These are phyloP conservation scores for Homalodisca vitripennis DNA, from an alignment of 1,140 invertebrate genomes.

Conservation along the genomic window DNA sequence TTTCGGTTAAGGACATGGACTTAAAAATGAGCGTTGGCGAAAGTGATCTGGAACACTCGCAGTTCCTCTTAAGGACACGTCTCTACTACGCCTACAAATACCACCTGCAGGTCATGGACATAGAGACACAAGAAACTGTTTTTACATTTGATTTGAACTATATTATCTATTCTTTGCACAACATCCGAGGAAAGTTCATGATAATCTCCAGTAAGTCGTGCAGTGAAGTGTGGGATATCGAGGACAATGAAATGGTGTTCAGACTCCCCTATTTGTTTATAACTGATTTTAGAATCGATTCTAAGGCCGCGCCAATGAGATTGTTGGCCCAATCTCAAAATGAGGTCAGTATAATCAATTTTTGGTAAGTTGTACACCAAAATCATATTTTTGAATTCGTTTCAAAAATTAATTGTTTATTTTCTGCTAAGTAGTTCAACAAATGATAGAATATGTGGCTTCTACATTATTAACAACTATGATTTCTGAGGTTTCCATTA, in stretches of 20 bases:
- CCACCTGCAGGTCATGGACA: background rate
- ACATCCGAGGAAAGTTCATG: constrained; percentile 8
- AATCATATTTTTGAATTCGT: too few species aligned
- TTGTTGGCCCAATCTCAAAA: constrained; percentile 1
- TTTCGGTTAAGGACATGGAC: constrained; percentile 2
- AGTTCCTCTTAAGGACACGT: background rate
- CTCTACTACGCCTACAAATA: background rate
- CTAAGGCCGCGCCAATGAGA: background rate
- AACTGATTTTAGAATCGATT: constrained; percentile 5
- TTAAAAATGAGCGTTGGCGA: background rate
- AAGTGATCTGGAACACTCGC: background rate
- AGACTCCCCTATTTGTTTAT: constrained; percentile 16
- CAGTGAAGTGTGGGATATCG: constrained; percentile 17
- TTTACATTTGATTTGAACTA: background rate
- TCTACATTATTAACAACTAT: too few species aligned
- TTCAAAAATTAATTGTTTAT: too few species aligned
- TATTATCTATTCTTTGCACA: constrained; percentile 9
- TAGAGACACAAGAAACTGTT: constrained; percentile 3
- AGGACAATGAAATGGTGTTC: background rate
- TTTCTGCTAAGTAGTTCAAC: too few species aligned
- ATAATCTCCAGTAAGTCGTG: background rate
- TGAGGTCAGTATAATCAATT: constrained; percentile 10
- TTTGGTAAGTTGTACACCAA: too few species aligned
- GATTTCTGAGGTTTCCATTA: too few species aligned
- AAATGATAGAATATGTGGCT: too few species aligned